Conservation (phyloP, 2,797 vertebrate species). For the Anguilla megastoma region DNA sequence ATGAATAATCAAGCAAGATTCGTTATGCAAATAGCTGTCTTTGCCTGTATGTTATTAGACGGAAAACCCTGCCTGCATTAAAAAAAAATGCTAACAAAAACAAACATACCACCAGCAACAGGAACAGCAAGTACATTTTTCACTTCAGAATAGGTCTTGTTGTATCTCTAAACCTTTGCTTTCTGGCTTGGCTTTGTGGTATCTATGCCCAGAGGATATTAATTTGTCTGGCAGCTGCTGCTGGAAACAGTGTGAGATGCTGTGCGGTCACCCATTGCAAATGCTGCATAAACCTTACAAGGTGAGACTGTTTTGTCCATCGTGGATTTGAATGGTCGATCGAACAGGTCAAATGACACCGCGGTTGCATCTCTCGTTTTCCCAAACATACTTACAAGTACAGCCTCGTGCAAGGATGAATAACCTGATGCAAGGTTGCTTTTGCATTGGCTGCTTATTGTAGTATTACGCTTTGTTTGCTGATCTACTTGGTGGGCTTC, state of each 20-base stretch:
- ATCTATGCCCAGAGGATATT: constrained; percentile 10
- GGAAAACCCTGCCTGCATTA: background rate
- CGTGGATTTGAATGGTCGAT: background rate
- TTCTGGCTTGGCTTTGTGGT: background rate
- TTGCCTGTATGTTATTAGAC: background rate
- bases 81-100: background rate
- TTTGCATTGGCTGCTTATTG: background rate
- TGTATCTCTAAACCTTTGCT: background rate
- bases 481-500: constrained; percentile 1
- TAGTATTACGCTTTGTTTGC: background rate
- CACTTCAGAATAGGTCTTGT: background rate
- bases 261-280: background rate
- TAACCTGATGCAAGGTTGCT: background rate
- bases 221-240: constrained; percentile 21
- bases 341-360: background rate
- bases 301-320: background rate
- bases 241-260: background rate
- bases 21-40: background rate
- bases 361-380: background rate
- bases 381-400: background rate
- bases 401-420: background rate
- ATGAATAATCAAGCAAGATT: background rate
- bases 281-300: constrained; percentile 19
- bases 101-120: background rate
- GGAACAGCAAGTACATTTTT: background rate